phyloP scores from a whole-genome alignment of 92 coral and sea anemone genomes.

The Paragorgia papillata region DNA sequence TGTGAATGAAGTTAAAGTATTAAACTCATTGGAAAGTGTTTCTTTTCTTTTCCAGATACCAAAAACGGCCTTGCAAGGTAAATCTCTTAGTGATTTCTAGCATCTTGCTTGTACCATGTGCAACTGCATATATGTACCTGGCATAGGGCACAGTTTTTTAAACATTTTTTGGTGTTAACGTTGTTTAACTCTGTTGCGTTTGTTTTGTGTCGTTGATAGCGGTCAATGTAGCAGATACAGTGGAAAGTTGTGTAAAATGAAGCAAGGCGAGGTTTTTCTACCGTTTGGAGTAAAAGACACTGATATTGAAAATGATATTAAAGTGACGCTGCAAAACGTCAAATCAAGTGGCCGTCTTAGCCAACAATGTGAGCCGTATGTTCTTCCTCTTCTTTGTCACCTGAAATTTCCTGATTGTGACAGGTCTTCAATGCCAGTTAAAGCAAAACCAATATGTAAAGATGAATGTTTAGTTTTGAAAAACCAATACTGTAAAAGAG shows the following conservation, averaged over 20 bases:
- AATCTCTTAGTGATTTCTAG: no score
- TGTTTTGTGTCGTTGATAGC: no score
- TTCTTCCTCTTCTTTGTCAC: conserved; percentile 67
- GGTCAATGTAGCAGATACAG: conserved; percentile 16
- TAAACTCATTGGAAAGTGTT: no score
- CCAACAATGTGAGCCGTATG: conserved; percentile 53
- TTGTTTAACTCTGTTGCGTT: no score
- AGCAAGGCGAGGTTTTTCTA: conserved; percentile 21
- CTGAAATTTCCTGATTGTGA: conserved; percentile 73
- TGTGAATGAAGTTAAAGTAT: no score
- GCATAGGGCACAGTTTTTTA: no score
- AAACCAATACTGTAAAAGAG: conserved; percentile 57
- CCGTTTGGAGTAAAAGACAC: not conserved
- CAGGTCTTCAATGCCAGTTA: conserved; percentile 41
- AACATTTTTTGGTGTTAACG: no score
- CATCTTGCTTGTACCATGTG: no score
- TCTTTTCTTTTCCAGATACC: no score
- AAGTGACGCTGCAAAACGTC: not conserved
- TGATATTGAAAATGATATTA: conserved; percentile 7
- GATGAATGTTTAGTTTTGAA: conserved; percentile 74
- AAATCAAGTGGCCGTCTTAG: not conserved
- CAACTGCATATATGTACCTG: no score
- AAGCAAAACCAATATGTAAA: conserved; percentile 64
- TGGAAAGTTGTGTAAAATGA: conserved; percentile 15
- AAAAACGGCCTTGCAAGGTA: no score